A percentile compares a stretch with the other conserved stretches of the same genome.
These are phyloP conservation scores for Dicaeum eximium DNA, from an alignment of 2,113 vertebrate genomes.

Conservation along the genomic window DNA sequence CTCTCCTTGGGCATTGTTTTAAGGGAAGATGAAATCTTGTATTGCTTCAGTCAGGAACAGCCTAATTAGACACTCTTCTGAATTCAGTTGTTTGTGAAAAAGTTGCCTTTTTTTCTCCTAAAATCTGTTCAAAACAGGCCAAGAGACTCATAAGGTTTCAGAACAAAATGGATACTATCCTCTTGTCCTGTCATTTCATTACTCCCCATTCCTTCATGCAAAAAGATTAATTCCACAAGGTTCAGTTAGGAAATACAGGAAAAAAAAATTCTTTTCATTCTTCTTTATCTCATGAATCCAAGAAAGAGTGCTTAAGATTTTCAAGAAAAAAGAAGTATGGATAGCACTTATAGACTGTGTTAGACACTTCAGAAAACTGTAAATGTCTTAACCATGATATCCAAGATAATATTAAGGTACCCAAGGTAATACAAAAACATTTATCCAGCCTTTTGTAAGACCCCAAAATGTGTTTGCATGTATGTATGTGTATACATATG, in stretches of 20 bases:
- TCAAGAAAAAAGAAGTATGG: neutral
- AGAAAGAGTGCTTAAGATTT: neutral
- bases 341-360: neutral
- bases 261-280: neutral
- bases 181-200: neutral
- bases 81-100: neutral
- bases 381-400: neutral
- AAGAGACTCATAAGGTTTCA: neutral
- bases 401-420: neutral
- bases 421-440: neutral
- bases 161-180: neutral
- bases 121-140: neutral
- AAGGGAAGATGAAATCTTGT: neutral
- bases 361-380: neutral
- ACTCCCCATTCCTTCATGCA: neutral
- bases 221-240: neutral
- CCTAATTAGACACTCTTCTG: neutral
- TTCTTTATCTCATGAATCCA: neutral
- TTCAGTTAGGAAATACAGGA: neutral
- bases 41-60: neutral
- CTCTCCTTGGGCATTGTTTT: neutral
- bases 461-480: neutral
- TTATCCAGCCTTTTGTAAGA: neutral
- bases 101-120: neutral
- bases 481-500: neutral